Percentiles rank a stretch among this genome's conserved stretches.
Evolutionary conservation across 2,797 vertebrate genomes (phyloP).

Genomic region (Hoplostethus mediterraneus): DNA sequence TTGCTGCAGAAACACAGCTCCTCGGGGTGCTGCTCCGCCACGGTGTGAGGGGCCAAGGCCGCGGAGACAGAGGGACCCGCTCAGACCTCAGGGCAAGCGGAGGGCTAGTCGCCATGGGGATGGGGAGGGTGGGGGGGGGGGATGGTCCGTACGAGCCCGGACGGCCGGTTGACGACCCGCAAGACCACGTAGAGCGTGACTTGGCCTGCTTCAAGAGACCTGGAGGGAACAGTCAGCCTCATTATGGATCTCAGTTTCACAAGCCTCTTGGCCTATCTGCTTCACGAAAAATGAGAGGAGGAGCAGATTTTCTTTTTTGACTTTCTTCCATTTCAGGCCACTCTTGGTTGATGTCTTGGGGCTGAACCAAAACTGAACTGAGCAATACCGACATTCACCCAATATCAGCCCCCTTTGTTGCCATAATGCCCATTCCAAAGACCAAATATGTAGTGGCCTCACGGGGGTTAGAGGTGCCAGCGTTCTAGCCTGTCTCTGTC

Average conservation of each 20-base stretch:
- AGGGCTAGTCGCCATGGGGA: conserved; percentile 36
- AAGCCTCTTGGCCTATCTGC: conserved; percentile 55
- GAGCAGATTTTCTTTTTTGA: conserved; percentile 44
- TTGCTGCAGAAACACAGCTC: conserved; percentile 95
- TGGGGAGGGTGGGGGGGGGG: neutral
- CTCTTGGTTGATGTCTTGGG: conserved; percentile 58
- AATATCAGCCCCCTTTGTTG: conserved; percentile 57
- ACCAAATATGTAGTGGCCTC: conserved; percentile 71
- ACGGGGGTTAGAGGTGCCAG: conserved; percentile 62
- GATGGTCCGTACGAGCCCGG: conserved; percentile 39
- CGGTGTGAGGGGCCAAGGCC: conserved; percentile 65
- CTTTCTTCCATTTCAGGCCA: conserved; percentile 23
- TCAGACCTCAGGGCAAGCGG: conserved; percentile 54
- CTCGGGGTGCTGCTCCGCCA: conserved; percentile 88
- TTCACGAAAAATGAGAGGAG: conserved; percentile 47
- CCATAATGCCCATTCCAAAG: conserved; percentile 71
- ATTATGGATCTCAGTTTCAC: conserved; percentile 64
- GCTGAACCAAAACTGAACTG: conserved; percentile 71
- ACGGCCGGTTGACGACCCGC: conserved; percentile 54
- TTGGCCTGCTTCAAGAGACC: conserved; percentile 57
- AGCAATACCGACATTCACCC: conserved; percentile 59
- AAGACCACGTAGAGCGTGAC: conserved; percentile 53
- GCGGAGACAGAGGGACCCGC: conserved; percentile 31
- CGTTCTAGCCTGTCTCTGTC: conserved; percentile 71
- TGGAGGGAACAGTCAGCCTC: conserved; percentile 54